phyloP scores from a whole-genome alignment of 2,797 vertebrate species.

The Vespertilio murinus region DNA sequence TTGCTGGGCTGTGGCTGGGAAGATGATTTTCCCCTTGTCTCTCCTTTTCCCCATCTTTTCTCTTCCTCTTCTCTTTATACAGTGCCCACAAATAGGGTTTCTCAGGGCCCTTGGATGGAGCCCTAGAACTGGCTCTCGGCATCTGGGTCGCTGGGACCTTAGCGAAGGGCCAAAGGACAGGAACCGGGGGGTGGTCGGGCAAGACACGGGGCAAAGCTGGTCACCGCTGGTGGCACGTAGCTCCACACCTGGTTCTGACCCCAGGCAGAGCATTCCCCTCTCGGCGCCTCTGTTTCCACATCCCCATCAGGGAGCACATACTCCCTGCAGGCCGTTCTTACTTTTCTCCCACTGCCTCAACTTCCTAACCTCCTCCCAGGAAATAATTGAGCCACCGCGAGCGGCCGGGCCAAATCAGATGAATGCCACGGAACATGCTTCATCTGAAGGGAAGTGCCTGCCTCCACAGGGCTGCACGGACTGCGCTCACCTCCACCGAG shows the following conservation, averaged over 20 bases:
- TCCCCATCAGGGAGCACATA: neutral
- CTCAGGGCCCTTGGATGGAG: neutral
- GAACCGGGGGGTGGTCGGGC: too few relatives aligned
- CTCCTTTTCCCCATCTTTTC: neutral
- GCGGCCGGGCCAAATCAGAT: neutral
- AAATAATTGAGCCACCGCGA: neutral
- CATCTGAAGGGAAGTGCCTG: conserved; percentile 2
- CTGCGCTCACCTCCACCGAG: neutral
- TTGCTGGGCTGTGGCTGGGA: neutral
- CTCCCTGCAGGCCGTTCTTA: neutral
- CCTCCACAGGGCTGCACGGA: neutral
- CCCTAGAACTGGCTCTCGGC: neutral
- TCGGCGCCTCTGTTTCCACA: neutral
- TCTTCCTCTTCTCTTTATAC: neutral
- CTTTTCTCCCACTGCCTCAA: neutral
- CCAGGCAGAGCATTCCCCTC: neutral
- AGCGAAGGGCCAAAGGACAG: neutral
- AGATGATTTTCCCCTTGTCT: neutral
- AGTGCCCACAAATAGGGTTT: neutral
- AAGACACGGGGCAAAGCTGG: neutral
- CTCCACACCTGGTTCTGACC: neutral
- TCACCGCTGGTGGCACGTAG: neutral
- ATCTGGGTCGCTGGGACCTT: neutral
- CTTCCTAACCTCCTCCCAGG: conserved; percentile 6
- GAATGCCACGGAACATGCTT: neutral